Evolutionary conservation across 2,113 vertebrate genomes (phyloP).

Genomic region (Callaeas wilsoni): DNA sequence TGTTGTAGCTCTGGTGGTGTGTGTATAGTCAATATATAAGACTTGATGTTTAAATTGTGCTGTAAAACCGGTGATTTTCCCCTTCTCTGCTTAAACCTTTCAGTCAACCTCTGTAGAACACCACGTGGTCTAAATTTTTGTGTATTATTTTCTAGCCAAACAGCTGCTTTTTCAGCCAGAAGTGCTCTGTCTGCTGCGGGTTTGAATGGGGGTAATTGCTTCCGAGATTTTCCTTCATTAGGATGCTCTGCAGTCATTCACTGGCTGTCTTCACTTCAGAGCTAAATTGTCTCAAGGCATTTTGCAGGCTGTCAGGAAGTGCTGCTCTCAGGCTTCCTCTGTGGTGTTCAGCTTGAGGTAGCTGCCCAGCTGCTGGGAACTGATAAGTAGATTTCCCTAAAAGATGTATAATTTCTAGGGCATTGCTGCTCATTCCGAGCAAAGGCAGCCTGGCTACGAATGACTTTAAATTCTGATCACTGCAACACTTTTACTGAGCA

Average conservation of each 20-base stretch:
- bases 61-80: neutral
- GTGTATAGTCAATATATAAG: fast-evolving
- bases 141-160: neutral
- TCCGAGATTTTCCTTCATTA: neutral
- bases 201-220: neutral
- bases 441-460: neutral
- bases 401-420: neutral
- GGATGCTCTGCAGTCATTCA: neutral
- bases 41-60: neutral
- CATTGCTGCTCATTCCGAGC: neutral
- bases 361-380: neutral
- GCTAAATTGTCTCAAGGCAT: neutral
- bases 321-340: neutral
- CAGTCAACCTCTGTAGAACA: neutral
- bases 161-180: neutral
- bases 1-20: neutral
- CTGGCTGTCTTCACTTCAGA: neutral
- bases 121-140: fast-evolving
- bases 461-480: neutral
- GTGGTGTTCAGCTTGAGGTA: neutral
- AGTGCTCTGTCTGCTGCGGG: neutral
- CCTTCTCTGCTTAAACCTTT: neutral
- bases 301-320: neutral
- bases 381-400: neutral
- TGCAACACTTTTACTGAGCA: neutral